Conservation (phyloP, 2,797 vertebrate genomes). For the Mionectes olivaceus region DNA sequence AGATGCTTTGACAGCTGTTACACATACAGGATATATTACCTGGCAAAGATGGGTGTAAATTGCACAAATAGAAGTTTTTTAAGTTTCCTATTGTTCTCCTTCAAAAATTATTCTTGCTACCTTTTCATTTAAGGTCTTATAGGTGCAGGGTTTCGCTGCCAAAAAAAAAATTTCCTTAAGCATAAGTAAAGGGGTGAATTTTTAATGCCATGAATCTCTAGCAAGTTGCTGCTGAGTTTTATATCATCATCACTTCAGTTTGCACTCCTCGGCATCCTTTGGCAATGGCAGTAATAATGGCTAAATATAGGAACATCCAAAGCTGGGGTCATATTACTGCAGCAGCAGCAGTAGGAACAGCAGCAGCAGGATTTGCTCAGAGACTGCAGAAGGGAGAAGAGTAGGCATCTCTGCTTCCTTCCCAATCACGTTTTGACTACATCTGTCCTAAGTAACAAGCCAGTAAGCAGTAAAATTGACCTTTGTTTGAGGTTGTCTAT, state of each 20-base stretch:
- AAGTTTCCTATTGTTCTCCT: not conserved
- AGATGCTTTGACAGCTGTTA: not conserved
- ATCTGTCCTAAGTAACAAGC: not conserved
- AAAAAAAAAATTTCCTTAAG: not conserved
- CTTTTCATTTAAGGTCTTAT: not conserved
- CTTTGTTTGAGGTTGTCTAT: not conserved
- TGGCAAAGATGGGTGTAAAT: not conserved
- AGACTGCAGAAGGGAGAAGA: not conserved
- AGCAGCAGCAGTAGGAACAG: not conserved
- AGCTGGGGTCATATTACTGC: not conserved
- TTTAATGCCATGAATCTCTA: not conserved
- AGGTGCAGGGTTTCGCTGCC: not conserved
- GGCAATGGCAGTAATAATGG: not conserved
- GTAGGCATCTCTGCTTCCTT: not conserved
- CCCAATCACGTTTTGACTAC: not conserved
- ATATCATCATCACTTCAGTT: not conserved
- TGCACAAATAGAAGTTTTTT: not conserved
- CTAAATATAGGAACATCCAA: not conserved
- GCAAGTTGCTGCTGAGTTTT: not conserved
- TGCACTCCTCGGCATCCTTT: not conserved
- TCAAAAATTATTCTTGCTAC: not conserved
- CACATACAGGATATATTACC: not conserved
- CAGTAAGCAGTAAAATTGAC: not conserved
- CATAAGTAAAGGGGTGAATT: not conserved
- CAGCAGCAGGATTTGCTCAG: not conserved